phyloP scores from a whole-genome alignment of 2,113 vertebrate genomes.

The Garra rufa region DNA sequence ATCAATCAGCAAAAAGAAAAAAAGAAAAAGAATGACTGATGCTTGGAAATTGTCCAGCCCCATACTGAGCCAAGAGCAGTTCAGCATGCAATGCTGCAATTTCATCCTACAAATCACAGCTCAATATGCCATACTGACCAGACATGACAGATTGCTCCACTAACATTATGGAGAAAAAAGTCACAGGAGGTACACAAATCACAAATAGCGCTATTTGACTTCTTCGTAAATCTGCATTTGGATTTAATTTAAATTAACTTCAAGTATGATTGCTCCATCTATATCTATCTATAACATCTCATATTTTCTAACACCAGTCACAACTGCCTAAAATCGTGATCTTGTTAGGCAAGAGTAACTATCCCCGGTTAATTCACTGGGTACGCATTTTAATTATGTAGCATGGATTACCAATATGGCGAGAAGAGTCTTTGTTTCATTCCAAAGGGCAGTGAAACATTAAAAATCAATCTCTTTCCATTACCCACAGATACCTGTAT shows the following conservation, averaged over 20 bases:
- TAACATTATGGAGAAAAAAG: constrained; percentile 33
- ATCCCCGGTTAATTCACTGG: constrained; percentile 10
- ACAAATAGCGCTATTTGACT: not conserved
- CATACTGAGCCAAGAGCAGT: constrained; percentile 40
- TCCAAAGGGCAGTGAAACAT: constrained; percentile 56
- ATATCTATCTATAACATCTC: not conserved
- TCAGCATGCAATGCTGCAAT: constrained; percentile 42
- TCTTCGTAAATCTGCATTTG: not conserved
- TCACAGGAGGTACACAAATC: constrained; percentile 37
- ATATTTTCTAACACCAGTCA: not conserved
- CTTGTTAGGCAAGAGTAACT: constrained; percentile 7
- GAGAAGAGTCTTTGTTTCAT: constrained; percentile 47
- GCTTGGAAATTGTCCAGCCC: constrained; percentile 30
- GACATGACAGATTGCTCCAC: constrained; percentile 26
- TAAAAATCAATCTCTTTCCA: constrained; percentile 60
- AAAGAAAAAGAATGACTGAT: constrained; percentile 32
- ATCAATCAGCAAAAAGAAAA: constrained; percentile 49
- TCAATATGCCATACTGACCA: constrained; percentile 43
- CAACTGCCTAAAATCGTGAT: not conserved
- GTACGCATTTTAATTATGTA: constrained; percentile 47
- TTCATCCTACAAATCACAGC: constrained; percentile 40
- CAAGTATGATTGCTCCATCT: not conserved
- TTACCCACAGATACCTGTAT: constrained; percentile 55
- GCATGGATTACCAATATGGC: constrained; percentile 57
- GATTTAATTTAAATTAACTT: not conserved